These are phyloP conservation scores for Calameuta pallipes DNA, from an alignment of 2,888 invertebrate genomes.

Conservation along the genomic window DNA sequence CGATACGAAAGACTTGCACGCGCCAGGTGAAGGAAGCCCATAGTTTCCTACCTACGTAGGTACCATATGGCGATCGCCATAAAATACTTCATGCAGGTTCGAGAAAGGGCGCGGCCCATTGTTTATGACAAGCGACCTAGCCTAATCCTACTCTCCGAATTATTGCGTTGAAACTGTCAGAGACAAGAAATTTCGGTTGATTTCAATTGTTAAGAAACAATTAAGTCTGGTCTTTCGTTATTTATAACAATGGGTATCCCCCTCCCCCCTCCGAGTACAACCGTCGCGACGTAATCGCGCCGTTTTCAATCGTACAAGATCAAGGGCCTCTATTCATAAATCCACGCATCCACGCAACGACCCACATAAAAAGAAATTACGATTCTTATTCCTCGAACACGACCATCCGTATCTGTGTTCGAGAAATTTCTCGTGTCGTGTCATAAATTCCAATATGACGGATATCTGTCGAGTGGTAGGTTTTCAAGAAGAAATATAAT, in stretches of 20 bases:
- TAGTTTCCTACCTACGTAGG: neutral
- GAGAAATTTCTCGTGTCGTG: neutral
- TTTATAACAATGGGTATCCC: neutral
- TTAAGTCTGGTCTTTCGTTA: neutral
- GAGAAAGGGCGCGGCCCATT: neutral
- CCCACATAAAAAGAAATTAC: neutral
- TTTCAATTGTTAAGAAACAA: neutral
- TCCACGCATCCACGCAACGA: neutral
- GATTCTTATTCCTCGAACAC: neutral
- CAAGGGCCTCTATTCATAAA: neutral
- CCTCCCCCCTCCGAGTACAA: neutral
- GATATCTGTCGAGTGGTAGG: neutral
- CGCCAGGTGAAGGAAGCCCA: slow-evolving; percentile 22
- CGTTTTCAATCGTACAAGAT: neutral
- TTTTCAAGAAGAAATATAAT: neutral
- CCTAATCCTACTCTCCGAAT: neutral
- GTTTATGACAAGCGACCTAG: neutral
- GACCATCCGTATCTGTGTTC: neutral
- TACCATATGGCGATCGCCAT: slow-evolving; percentile 17
- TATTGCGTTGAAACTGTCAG: neutral
- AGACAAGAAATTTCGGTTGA: neutral
- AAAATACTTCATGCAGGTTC: neutral
- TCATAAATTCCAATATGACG: neutral
- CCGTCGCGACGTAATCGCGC: neutral
- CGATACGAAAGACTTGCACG: slow-evolving; percentile 13